Base-by-base conservation (phyloP, 2,797 vertebrate genomes). In the Salarias fasciatus region DNA sequence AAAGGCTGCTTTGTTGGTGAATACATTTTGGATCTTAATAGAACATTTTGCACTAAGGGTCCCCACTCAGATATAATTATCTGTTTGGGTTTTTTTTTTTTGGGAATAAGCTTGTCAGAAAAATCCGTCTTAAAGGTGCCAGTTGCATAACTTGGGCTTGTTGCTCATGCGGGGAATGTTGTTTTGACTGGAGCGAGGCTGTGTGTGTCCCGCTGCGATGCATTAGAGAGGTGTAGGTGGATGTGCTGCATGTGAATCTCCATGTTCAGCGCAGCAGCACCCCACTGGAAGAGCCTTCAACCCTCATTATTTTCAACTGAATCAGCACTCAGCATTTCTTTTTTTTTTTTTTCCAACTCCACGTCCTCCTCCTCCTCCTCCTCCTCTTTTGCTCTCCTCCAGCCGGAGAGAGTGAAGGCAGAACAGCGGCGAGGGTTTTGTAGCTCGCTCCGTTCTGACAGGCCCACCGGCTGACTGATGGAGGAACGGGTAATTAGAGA, bases 251-350 rank as follows among this genome's bases (percentile, higher is more conserved):
- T 80, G 78, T 72, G 74, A 66, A 68, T 75, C 63, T 73, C 62
- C 54, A 38, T 59, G 66, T 72, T 85, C 69, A 55, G 64, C 48
- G 54, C 63, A 69, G 75, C 76, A 63, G 60, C 72, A 56, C 82
- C 72, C 72, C 72, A 70, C 74, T 67, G 65, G 62, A 82, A 59
- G 72, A 85, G 53, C 79, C 72, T 87, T 89, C 87, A 71, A 67
- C 74, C 80, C 86, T 87, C 82, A 88, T 89, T 90, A 91, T 87
- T 85, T 84, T 85, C 79, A 85, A 56, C 80, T 63, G 73, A 81
- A 69, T 86, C 72, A 68, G 72, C 76, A 65, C 68, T 84, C 75
- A 29, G 56, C 47, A 3, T 47, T n/a, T 11, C 2, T 11, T 9
- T 13, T 45, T 50, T 1, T 28, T 50, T 1, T 28, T n/a, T 43